Percentiles rank a stretch among this genome's conserved stretches.
phyloP scores from a whole-genome alignment of 2,888 invertebrate genomes.

The Dicyrtomina minuta region DNA sequence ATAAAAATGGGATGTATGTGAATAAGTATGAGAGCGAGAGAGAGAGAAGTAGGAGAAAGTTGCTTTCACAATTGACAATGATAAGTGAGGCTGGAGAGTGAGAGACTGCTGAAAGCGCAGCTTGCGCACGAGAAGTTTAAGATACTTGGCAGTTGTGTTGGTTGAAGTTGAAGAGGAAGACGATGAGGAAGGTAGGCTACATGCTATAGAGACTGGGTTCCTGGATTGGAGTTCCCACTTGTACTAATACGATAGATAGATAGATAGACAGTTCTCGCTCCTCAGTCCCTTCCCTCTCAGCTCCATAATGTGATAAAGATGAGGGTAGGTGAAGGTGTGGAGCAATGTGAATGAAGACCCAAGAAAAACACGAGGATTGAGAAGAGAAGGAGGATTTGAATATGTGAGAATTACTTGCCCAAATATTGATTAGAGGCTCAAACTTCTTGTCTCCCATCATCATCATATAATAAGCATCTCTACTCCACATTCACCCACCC shows the following conservation, averaged over 20 bases:
- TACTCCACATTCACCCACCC: too few relatives aligned
- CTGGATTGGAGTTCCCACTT: neutral
- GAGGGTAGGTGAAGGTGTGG: neutral
- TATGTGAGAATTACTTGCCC: slow-evolving; percentile 23
- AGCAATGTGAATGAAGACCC: neutral
- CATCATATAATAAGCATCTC: neutral
- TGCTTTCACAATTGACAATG: slow-evolving; percentile 29
- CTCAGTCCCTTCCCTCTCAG: too few relatives aligned
- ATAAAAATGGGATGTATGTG: slow-evolving; percentile 26
- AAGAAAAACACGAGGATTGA: slow-evolving; percentile 9
- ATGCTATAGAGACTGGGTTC: neutral
- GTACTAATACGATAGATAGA: neutral
- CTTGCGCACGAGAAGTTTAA: slow-evolving; percentile 2
- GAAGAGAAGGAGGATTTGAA: slow-evolving; percentile 12
- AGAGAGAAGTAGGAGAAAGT: slow-evolving; percentile 19
- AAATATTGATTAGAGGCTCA: slow-evolving; percentile 22
- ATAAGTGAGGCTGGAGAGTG: slow-evolving; percentile 22
- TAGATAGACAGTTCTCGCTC: neutral
- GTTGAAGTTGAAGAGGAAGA: neutral
- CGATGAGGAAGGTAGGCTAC: neutral
- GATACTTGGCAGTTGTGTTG: too few relatives aligned
- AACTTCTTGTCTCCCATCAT: slow-evolving; percentile 6
- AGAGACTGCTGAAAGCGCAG: slow-evolving; percentile 6
- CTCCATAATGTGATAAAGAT: slow-evolving; percentile 13
- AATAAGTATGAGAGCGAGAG: slow-evolving; percentile 17